Conservation (phyloP, 2,113 vertebrate species). For the Actinemys pallida region DNA sequence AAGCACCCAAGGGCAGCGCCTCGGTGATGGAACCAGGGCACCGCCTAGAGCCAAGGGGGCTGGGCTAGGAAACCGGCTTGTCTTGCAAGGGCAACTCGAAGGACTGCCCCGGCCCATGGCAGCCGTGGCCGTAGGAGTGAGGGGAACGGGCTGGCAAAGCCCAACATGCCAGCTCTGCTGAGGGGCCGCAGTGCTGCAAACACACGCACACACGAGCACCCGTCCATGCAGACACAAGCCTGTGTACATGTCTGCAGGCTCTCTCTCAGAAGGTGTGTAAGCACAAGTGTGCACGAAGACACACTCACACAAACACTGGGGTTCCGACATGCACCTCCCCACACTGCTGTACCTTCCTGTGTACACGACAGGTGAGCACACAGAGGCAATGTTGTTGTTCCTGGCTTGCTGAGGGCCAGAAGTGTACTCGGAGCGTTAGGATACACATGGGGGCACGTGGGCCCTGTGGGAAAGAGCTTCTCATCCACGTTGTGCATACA, state of each 20-base stretch:
- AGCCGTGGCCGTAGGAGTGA: too few relatives aligned
- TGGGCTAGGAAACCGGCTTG: not conserved
- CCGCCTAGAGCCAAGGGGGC: not conserved
- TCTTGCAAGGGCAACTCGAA: not conserved
- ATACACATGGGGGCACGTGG: rapidly evolving
- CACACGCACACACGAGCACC: not conserved
- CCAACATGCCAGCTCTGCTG: not conserved
- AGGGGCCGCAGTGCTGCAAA: not conserved
- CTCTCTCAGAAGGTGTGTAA: not conserved
- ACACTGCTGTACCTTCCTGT: not conserved
- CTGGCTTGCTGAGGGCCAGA: not conserved
- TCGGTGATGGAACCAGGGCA: too few relatives aligned
- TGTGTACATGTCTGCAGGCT: too few relatives aligned
- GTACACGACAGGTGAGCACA: not conserved
- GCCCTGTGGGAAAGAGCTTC: too few relatives aligned
- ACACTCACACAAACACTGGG: not conserved
- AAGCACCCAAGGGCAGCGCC: not conserved
- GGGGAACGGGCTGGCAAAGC: not conserved
- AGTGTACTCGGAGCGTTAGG: too few relatives aligned
- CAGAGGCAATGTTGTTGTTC: not conserved
- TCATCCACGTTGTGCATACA: too few relatives aligned
- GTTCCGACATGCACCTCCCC: rapidly evolving
- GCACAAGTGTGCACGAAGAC: not conserved
- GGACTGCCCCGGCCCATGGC: not conserved
- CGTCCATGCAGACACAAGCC: not conserved